phyloP scores from a whole-genome alignment of 1,140 invertebrate species.

The Orchesella cincta region DNA sequence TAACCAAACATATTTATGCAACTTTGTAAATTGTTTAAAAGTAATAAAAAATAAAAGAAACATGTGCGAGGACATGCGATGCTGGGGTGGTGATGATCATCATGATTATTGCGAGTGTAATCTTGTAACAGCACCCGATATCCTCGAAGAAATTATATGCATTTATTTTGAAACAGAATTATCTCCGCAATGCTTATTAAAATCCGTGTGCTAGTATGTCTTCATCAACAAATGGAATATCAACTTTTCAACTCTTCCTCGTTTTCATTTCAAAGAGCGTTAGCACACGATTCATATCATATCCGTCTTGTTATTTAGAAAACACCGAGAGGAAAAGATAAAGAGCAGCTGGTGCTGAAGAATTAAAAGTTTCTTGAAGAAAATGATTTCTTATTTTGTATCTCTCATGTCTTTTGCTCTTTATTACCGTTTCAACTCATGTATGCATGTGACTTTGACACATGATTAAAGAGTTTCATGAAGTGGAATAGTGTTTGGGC shows the following conservation, averaged over 20 bases:
- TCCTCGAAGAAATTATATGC: too few species aligned
- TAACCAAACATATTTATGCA: slow-evolving; percentile 18
- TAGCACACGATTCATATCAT: too few species aligned
- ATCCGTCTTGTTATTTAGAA: too few species aligned
- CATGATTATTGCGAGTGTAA: background rate
- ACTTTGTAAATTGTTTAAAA: slow-evolving; percentile 27
- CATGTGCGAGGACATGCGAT: background rate
- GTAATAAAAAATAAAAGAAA: slow-evolving; percentile 21
- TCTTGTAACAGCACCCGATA: too few species aligned
- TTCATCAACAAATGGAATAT: too few species aligned
- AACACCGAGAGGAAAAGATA: background rate
- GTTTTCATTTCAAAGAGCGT: too few species aligned
- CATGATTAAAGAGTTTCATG: slow-evolving; percentile 30
- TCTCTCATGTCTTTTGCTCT: background rate
- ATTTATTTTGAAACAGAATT: too few species aligned
- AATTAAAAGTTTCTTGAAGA: background rate
- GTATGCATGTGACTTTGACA: slow-evolving; percentile 11
- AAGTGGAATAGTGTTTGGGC: slow-evolving; percentile 25
- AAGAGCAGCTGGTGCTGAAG: background rate
- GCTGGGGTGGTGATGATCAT: background rate
- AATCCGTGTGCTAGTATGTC: too few species aligned
- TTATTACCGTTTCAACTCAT: background rate
- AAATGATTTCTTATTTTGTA: background rate
- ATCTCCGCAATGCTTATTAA: too few species aligned
- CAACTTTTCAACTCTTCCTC: too few species aligned